phyloP scores from a whole-genome alignment of 1,140 invertebrate species.

The Thaumetopoea pityocampa region DNA sequence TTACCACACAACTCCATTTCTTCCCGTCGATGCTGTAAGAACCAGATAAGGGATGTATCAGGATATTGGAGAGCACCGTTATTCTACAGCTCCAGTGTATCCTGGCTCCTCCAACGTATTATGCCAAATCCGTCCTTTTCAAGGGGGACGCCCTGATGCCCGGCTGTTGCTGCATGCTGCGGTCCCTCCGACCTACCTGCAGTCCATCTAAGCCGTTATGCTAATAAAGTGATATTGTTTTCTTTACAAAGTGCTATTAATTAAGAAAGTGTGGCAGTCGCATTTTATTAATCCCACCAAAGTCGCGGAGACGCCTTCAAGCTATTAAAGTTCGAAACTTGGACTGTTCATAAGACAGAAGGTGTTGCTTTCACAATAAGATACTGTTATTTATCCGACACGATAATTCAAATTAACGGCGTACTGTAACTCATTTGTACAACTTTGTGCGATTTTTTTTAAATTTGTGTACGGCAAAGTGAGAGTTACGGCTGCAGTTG shows the following conservation, averaged over 20 bases:
- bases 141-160: too few relatives aligned
- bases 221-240: constrained; percentile 73
- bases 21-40: too few relatives aligned
- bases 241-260: constrained; percentile 69
- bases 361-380: constrained; percentile 46
- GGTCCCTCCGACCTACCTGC: too few relatives aligned
- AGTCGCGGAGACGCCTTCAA: constrained; percentile 37
- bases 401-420: constrained; percentile 64
- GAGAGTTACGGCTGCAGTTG: too few relatives aligned
- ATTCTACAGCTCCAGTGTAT: too few relatives aligned
- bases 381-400: constrained; percentile 56
- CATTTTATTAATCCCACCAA: constrained; percentile 62
- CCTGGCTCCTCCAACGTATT: too few relatives aligned
- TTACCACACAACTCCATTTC: too few relatives aligned
- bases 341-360: constrained; percentile 43
- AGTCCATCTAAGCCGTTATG: constrained; percentile 36
- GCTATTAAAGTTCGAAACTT: constrained; percentile 64
- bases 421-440: constrained; percentile 11
- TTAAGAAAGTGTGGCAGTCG: constrained; percentile 64
- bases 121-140: too few relatives aligned
- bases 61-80: too few relatives aligned
- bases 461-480: too few relatives aligned
- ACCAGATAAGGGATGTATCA: too few relatives aligned
- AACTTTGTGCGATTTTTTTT: background rate
- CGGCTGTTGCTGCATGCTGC: too few relatives aligned